Conservation (phyloP, 2,888 invertebrate genomes). For the Lobophora halterata region DNA sequence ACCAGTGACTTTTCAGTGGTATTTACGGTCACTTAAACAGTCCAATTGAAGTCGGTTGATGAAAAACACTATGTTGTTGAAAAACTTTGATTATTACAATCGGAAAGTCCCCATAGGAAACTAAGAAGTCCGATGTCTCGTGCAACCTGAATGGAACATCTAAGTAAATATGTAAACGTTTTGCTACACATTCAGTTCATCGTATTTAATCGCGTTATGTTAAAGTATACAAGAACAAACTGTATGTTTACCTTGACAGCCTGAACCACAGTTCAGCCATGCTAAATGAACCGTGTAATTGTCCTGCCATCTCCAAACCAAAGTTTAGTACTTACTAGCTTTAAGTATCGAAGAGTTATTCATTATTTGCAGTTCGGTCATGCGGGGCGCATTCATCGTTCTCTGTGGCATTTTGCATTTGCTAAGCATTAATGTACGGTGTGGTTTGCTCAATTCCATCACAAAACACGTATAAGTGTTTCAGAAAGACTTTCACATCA, state of each 20-base stretch:
- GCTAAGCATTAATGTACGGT: conserved; percentile 61
- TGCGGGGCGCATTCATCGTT: conserved; percentile 47
- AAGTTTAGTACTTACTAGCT: conserved; percentile 24
- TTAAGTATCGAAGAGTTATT: conserved; percentile 64
- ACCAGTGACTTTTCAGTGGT: no score
- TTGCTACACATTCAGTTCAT: no score
- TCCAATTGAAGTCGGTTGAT: no score
- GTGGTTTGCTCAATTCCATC: conserved; percentile 54
- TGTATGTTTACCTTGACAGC: not conserved
- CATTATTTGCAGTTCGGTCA: conserved; percentile 58
- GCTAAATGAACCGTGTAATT: conserved; percentile 9
- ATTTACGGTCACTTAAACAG: no score
- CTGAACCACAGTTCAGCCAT: conserved; percentile 1
- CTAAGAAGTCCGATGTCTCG: no score
- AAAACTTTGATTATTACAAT: no score
- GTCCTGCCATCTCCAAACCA: conserved; percentile 11
- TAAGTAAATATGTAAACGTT: no score
- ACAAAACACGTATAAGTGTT: conserved; percentile 46
- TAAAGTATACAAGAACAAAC: conserved; percentile 26
- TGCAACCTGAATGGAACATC: no score
- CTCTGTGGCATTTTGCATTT: conserved; percentile 59
- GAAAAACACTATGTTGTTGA: no score
- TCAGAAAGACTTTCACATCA: conserved; percentile 35
- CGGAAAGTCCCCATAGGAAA: no score
- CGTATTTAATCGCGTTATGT: no score